These are phyloP conservation scores for Popillia japonica DNA, from an alignment of 1,140 invertebrate genomes.

Conservation along the genomic window DNA sequence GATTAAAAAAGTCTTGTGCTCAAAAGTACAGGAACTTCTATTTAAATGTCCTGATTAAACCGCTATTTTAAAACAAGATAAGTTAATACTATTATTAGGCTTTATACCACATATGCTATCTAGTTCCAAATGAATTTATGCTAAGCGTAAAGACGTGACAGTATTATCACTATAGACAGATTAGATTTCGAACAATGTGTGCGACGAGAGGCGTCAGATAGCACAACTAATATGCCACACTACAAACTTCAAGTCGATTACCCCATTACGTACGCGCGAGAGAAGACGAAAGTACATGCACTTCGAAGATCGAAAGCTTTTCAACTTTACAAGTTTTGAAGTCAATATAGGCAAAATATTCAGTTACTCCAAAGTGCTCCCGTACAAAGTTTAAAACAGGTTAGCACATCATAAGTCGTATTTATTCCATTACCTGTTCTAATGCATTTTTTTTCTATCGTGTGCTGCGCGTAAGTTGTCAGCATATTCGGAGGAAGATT, in stretches of 20 bases:
- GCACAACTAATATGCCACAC: neutral
- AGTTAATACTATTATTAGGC: too few species aligned
- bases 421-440: neutral
- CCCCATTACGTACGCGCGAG: neutral
- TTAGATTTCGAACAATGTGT: neutral
- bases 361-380: conserved; percentile 2
- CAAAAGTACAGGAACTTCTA: too few species aligned
- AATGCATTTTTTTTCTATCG: neutral
- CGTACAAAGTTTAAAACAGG: conserved; percentile 14
- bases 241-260: conserved; percentile 14
- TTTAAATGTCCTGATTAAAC: too few species aligned
- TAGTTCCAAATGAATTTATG: neutral
- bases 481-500: neutral
- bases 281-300: conserved; percentile 9
- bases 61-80: too few species aligned
- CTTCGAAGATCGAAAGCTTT: neutral
- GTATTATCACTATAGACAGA: neutral
- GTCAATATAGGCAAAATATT: conserved; percentile 15
- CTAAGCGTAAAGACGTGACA: neutral
- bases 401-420: conserved; percentile 14
- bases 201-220: neutral
- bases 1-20: too few species aligned
- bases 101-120: neutral
- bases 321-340: conserved; percentile 11
- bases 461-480: neutral